phyloP scores from a whole-genome alignment of 2,113 vertebrate genomes.

The Gasterosteus nipponicus region DNA sequence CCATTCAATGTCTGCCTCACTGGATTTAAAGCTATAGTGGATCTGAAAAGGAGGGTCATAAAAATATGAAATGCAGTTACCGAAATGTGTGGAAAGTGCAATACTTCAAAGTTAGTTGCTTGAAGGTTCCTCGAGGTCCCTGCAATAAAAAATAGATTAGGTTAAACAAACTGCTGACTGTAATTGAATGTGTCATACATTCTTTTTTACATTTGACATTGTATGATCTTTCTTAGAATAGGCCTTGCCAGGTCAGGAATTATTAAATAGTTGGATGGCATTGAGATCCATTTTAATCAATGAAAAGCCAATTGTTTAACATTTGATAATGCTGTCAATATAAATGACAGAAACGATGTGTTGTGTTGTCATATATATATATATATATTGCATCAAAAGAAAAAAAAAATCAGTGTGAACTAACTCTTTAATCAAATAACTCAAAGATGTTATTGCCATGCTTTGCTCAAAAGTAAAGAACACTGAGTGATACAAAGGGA shows the following conservation, averaged over 20 bases:
- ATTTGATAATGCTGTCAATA: background rate
- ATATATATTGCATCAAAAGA: background rate
- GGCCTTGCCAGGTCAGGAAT: background rate
- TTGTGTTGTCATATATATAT: background rate
- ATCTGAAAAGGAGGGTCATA: background rate
- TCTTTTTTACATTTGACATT: background rate
- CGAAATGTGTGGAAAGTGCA: constrained; percentile 3
- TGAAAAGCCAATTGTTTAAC: background rate
- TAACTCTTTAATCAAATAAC: too few species aligned
- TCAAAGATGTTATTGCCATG: background rate
- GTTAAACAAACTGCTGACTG: background rate
- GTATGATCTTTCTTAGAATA: background rate
- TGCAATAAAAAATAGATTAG: background rate
- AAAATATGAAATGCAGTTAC: background rate
- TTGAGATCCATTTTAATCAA: background rate
- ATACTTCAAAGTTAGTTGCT: constrained; percentile 1
- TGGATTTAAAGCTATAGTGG: background rate
- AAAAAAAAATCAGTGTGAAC: background rate
- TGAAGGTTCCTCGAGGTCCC: background rate
- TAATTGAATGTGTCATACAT: constrained; percentile 1
- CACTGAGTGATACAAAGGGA: background rate
- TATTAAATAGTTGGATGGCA: background rate
- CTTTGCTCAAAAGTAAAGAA: background rate
- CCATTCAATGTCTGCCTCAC: background rate
- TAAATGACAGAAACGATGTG: background rate